Percentiles rank a stretch among this genome's conserved stretches.
Conservation (phyloP, 2,113 vertebrate species). For the Catharus fuscescens region DNA sequence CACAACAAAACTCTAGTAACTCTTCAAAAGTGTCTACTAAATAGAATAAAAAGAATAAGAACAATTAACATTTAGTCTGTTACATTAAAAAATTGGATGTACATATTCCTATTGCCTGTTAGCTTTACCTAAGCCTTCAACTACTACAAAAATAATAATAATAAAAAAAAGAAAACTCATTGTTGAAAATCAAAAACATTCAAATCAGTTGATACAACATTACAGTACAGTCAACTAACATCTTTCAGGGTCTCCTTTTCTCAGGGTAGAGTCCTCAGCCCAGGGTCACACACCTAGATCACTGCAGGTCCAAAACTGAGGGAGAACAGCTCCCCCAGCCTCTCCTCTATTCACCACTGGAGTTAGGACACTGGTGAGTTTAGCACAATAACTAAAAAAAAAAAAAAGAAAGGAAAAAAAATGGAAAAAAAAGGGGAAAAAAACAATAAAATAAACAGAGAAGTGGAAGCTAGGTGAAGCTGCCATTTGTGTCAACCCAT, state of each 20-base stretch:
- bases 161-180: slow-evolving; percentile 53
- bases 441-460: not conserved
- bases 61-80: slow-evolving; percentile 80
- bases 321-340: slow-evolving; percentile 8
- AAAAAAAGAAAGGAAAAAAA: not conserved
- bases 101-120: slow-evolving; percentile 90
- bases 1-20: slow-evolving; percentile 84
- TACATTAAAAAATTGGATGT: slow-evolving; percentile 83
- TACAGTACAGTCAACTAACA: slow-evolving; percentile 89
- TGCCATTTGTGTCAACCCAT: slow-evolving; percentile 80
- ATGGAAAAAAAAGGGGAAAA: not conserved
- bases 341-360: slow-evolving; percentile 75
- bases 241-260: slow-evolving; percentile 80
- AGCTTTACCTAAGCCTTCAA: slow-evolving; percentile 85
- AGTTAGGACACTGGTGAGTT: slow-evolving; percentile 80
- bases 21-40: slow-evolving; percentile 88
- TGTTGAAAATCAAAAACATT: slow-evolving; percentile 84
- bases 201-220: slow-evolving; percentile 93
- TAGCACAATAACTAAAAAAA: slow-evolving; percentile 80
- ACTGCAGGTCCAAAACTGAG: slow-evolving; percentile 77
- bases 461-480: slow-evolving; percentile 80
- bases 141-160: slow-evolving; percentile 82
- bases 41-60: slow-evolving; percentile 85
- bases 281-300: slow-evolving; percentile 75
- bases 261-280: slow-evolving; percentile 78